Percentiles rank a stretch among this genome's conserved stretches.
phyloP scores from a whole-genome alignment of 2,113 vertebrate species.

The Misgurnus anguillicaudatus region DNA sequence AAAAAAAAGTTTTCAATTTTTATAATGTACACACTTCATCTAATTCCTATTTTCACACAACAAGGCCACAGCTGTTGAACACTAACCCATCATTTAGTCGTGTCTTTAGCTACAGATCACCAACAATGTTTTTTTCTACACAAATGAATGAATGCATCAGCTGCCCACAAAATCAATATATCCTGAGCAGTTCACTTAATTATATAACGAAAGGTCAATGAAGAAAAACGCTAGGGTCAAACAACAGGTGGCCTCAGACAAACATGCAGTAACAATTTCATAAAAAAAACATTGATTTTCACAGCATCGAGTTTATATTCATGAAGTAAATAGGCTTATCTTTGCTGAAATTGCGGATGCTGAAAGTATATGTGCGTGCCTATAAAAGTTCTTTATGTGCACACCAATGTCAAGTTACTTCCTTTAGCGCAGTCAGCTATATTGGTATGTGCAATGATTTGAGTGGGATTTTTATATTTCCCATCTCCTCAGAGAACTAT shows the following conservation, averaged over 20 bases:
- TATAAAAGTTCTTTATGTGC: slow-evolving; percentile 9
- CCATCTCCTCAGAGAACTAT: slow-evolving; percentile 16
- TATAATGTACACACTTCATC: too few relatives aligned
- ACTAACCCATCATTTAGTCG: slow-evolving; percentile 11
- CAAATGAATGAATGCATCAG: slow-evolving; percentile 42
- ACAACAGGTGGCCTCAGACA: slow-evolving; percentile 13
- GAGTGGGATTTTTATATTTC: slow-evolving; percentile 28
- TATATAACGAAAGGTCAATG: slow-evolving; percentile 43
- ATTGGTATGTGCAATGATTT: slow-evolving; percentile 17
- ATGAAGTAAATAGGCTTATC: neutral
- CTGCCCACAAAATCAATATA: slow-evolving; percentile 40
- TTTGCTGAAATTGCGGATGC: neutral
- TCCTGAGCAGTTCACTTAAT: slow-evolving; percentile 45
- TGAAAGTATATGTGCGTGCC: neutral
- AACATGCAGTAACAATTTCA: slow-evolving; percentile 15
- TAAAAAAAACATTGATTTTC: slow-evolving; percentile 30
- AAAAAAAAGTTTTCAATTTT: neutral
- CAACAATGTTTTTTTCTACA: slow-evolving; percentile 9
- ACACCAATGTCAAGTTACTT: slow-evolving; percentile 20
- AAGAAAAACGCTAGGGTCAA: slow-evolving; percentile 10
- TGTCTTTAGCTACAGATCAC: slow-evolving; percentile 31
- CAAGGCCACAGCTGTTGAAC: slow-evolving; percentile 13
- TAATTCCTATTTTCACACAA: slow-evolving; percentile 9
- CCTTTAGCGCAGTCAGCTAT: neutral
- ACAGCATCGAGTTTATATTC: neutral